Evolutionary conservation across 2,888 invertebrate species (phyloP), one percentile per base, ranked within the genome.

Genomic region (Leptarthrus brevirostris): DNA sequence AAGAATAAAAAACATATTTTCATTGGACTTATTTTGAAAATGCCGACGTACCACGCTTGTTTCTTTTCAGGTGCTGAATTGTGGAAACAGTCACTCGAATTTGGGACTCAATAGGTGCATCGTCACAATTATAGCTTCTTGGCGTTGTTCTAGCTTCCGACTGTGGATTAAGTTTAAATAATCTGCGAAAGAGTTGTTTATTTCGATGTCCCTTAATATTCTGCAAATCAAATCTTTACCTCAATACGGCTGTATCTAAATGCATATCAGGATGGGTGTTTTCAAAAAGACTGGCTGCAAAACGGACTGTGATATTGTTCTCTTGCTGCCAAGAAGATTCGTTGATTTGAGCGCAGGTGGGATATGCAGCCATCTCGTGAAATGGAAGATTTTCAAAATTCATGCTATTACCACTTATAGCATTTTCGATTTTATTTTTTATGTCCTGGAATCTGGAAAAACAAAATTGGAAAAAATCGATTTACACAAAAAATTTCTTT

Each of bases 361-460:
- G 84, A 79, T 83, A 84, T 14, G 83, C 85, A 14, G 85, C 84
- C 80, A 81, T 83, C 76, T 83, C 84, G 74, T 84, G 82, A 12
- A 79, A 75, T 0, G 82, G 79, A 74, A 79, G 79, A 44, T 44
- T 72, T 0, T 56, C 54, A 10, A 44, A 24, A 6, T 56, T 56
- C 34, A 53, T 52, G 2, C n/a, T 26, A n/a, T 70, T 40, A 14
- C 74, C 75, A 76, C 76, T 75, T 22, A 83, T 80, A 30, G 82
- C 83, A 40, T 78, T 79, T 26, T 80, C 79, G 30, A 84, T 80
- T 30, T 79, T 81, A 73, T 79, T 80, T 24, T 79, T 79, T 56
- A 84, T 82, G 70, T 76, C 76, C 16, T 74, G 69, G 14, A 53
- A 64, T 64, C 76, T 76, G 49, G 24, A 75, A 64, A 12, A 14